phyloP scores from a whole-genome alignment of 2,888 invertebrate genomes.

The Perithous albicinctus region DNA sequence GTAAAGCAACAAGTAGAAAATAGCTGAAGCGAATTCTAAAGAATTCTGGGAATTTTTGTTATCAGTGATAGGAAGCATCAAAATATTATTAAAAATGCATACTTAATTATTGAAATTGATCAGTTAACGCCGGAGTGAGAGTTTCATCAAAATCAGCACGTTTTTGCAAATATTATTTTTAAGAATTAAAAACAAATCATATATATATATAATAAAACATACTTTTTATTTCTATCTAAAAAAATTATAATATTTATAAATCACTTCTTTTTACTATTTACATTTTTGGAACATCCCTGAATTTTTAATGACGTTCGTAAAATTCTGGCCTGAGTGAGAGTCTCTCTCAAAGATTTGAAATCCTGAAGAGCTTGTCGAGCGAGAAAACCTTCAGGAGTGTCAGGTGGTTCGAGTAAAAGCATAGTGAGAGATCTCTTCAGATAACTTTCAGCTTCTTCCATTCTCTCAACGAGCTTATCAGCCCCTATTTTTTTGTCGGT shows the following conservation, averaged over 20 bases:
- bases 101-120: too few species aligned
- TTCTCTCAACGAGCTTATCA: constrained; percentile 86
- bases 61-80: too few species aligned
- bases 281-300: constrained; percentile 22
- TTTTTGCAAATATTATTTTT: too few species aligned
- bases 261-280: constrained; percentile 9
- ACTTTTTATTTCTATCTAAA: constrained; percentile 4
- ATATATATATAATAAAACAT: background rate
- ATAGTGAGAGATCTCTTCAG: constrained; percentile 88
- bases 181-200: background rate
- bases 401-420: constrained; percentile 90
- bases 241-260: background rate
- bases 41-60: too few species aligned
- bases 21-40: too few species aligned
- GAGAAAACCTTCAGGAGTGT: constrained; percentile 90
- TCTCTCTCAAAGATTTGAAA: constrained; percentile 87
- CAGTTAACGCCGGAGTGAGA: too few species aligned
- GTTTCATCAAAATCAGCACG: too few species aligned
- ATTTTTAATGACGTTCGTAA: constrained; percentile 50
- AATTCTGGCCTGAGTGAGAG: constrained; percentile 80
- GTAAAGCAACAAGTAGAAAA: too few species aligned
- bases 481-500: constrained; percentile 87
- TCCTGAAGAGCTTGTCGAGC: constrained; percentile 89
- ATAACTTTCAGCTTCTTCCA: constrained; percentile 87
- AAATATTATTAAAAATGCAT: too few species aligned